Conservation (phyloP, 2,113 vertebrate genomes). For the Bubo blakistoni region DNA sequence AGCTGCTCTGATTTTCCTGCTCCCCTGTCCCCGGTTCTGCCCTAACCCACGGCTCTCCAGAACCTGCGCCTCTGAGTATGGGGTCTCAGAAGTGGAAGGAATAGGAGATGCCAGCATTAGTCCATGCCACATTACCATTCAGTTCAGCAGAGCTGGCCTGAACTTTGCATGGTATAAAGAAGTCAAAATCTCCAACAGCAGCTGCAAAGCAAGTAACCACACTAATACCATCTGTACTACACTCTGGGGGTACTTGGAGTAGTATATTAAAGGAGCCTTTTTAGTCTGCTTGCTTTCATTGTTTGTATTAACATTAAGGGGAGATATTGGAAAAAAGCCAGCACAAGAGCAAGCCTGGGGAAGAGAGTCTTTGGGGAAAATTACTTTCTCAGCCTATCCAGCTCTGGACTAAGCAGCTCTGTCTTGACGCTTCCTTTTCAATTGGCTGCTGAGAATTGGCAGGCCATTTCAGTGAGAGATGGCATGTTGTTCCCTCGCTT, state of each 20-base stretch:
- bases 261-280: neutral
- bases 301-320: neutral
- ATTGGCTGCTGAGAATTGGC: neutral
- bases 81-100: neutral
- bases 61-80: neutral
- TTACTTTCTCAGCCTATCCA: neutral
- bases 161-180: neutral
- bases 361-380: neutral
- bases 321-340: neutral
- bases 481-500: neutral
- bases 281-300: neutral
- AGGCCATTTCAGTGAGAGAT: neutral
- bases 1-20: neutral
- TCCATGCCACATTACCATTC: neutral
- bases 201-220: neutral
- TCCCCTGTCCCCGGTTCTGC: neutral
- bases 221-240: neutral
- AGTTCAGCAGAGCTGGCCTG: neutral
- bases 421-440: conserved; percentile 9
- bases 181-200: neutral
- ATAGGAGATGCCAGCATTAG: neutral
- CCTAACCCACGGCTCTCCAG: neutral
- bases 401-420: neutral
- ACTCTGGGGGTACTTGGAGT: neutral
- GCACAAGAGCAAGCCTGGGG: neutral